A percentile compares a stretch with the other conserved stretches of the same genome.
phyloP scores from a whole-genome alignment of 2,888 invertebrate species.

The Serrognathus titanus region DNA sequence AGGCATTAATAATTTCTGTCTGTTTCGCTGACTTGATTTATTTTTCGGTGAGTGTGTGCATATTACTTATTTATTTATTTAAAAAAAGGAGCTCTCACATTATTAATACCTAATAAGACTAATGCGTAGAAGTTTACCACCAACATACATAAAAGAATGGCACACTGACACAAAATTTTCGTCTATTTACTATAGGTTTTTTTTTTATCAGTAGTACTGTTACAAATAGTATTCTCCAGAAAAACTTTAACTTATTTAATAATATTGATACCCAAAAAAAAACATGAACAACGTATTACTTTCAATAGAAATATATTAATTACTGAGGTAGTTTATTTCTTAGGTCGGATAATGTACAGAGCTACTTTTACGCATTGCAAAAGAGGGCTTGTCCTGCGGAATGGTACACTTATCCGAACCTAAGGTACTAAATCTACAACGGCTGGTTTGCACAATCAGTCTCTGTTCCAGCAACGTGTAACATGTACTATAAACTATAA shows the following conservation, averaged over 20 bases:
- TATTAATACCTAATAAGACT: constrained; percentile 20
- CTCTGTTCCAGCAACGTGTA: constrained; percentile 47
- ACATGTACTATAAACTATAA: constrained; percentile 45
- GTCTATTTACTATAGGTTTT: constrained; percentile 27
- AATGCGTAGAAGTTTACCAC: constrained; percentile 28
- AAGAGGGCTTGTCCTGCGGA: constrained; percentile 17
- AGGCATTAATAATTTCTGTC: constrained; percentile 17
- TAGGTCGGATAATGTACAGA: constrained; percentile 44
- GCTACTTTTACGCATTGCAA: constrained; percentile 9
- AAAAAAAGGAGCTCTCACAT: constrained; percentile 1
- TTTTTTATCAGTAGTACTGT: constrained; percentile 27
- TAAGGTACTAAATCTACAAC: constrained; percentile 50
- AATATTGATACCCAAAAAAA: constrained; percentile 32
- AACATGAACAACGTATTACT: constrained; percentile 49
- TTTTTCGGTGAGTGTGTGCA: background rate
- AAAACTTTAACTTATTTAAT: constrained; percentile 27
- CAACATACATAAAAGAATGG: constrained; percentile 46
- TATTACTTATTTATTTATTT: no score
- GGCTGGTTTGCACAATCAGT: constrained; percentile 51
- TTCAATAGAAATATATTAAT: constrained; percentile 50
- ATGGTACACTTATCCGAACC: constrained; percentile 43
- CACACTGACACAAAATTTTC: constrained; percentile 48
- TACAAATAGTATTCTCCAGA: constrained; percentile 50
- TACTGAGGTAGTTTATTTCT: constrained; percentile 52
- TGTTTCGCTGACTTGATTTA: background rate